phyloP scores from a whole-genome alignment of 2,113 vertebrate genomes.

The Pitta sordida region DNA sequence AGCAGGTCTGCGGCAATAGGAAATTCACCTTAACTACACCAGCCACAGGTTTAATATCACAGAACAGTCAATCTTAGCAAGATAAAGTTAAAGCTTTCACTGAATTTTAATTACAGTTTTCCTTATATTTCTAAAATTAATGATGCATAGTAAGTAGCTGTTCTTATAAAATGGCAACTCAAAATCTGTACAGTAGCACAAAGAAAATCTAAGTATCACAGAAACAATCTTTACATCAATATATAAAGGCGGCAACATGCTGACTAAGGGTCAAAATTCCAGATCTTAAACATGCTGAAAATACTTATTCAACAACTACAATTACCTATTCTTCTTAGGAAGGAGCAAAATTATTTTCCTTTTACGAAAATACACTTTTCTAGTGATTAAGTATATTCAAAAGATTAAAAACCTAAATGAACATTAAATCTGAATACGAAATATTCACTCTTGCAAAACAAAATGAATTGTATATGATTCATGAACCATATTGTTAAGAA shows the following conservation, averaged over 20 bases:
- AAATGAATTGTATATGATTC: slow-evolving; percentile 1
- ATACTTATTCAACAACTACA: neutral
- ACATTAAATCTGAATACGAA: neutral
- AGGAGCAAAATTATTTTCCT: neutral
- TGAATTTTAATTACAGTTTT: neutral
- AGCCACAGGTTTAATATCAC: neutral
- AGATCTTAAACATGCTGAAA: neutral
- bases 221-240: neutral
- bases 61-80: neutral
- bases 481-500: slow-evolving; percentile 10
- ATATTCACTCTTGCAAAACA: slow-evolving; percentile 5
- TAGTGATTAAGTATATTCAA: neutral
- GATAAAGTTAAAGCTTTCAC: neutral
- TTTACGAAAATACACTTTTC: neutral
- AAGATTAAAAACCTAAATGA: neutral
- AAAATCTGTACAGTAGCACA: neutral
- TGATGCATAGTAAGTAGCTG: neutral
- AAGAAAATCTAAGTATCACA: neutral
- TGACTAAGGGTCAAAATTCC: neutral
- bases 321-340: neutral
- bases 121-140: neutral
- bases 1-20: neutral
- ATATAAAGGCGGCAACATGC: neutral
- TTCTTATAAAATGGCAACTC: neutral
- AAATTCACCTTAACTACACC: neutral